phyloP scores from a whole-genome alignment of 2,888 invertebrate species.

The Cheilosia soror region DNA sequence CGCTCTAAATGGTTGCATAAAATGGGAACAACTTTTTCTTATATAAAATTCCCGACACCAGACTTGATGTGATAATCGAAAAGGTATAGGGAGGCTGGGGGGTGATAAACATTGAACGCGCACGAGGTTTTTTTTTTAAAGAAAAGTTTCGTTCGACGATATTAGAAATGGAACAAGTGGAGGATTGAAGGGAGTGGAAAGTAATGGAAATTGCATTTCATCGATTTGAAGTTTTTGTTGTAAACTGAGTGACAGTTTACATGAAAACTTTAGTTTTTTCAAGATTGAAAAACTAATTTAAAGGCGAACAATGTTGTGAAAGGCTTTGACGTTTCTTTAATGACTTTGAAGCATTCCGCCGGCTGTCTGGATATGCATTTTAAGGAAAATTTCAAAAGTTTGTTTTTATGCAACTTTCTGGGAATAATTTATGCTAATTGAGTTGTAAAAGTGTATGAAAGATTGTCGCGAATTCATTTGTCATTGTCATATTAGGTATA shows the following conservation, averaged over 20 bases:
- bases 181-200: slow-evolving; percentile 9
- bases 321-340: slow-evolving; percentile 45
- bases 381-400: not conserved
- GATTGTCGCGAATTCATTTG: slow-evolving; percentile 16
- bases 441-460: too few species aligned
- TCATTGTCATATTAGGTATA: slow-evolving; percentile 5
- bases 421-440: slow-evolving; percentile 16
- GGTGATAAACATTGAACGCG: slow-evolving; percentile 10
- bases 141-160: slow-evolving; percentile 41
- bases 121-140: slow-evolving; percentile 1
- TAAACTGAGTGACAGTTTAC: slow-evolving; percentile 15
- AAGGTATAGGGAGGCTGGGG: slow-evolving; percentile 14
- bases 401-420: not conserved
- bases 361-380: not conserved
- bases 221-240: slow-evolving; percentile 21
- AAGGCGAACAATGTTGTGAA: slow-evolving; percentile 1
- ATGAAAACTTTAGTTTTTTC: slow-evolving; percentile 11
- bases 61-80: slow-evolving; percentile 50
- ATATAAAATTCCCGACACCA: slow-evolving; percentile 46
- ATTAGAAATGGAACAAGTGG: slow-evolving; percentile 16
- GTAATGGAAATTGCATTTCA: slow-evolving; percentile 52
- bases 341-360: not conserved
- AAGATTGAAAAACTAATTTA: slow-evolving; percentile 5
- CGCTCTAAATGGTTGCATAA: slow-evolving; percentile 50
- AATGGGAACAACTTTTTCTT: slow-evolving; percentile 33